Percentiles rank a stretch among this genome's conserved stretches.
These are phyloP conservation scores for Meda fulgida DNA, from an alignment of 2,797 vertebrate species.

Conservation along the genomic window DNA sequence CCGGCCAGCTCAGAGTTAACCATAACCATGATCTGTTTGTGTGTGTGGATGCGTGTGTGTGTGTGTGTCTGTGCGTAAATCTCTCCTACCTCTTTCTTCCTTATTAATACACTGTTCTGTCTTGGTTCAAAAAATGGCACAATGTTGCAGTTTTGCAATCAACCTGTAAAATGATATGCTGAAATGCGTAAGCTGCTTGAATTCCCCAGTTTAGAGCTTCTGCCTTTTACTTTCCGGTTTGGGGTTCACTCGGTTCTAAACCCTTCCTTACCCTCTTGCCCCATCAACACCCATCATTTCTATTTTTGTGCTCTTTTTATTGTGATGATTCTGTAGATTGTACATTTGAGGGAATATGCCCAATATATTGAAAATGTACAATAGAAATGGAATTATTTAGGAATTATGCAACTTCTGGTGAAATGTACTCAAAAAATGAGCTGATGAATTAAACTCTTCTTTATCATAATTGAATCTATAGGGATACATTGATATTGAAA, in stretches of 20 bases:
- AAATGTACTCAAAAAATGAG: no score
- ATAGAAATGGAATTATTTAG: neutral
- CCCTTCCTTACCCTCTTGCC: slow-evolving; percentile 6
- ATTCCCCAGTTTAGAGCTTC: slow-evolving; percentile 67
- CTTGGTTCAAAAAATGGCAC: slow-evolving; percentile 73
- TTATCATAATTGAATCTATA: neutral
- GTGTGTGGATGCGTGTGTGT: slow-evolving; percentile 56
- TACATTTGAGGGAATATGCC: neutral
- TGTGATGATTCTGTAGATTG: neutral
- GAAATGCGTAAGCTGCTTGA: slow-evolving; percentile 67
- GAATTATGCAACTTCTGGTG: neutral
- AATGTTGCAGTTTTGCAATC: slow-evolving; percentile 77
- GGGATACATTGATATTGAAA: neutral
- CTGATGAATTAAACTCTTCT: neutral
- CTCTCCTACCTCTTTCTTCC: slow-evolving; percentile 55
- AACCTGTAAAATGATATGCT: slow-evolving; percentile 31
- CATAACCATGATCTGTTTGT: slow-evolving; percentile 62
- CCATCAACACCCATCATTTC: neutral
- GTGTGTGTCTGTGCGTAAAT: slow-evolving; percentile 57
- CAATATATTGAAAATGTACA: no score
- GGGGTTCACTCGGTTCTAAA: slow-evolving; percentile 20
- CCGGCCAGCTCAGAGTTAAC: slow-evolving; percentile 59
- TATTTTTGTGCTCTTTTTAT: neutral
- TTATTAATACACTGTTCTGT: slow-evolving; percentile 73
- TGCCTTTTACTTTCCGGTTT: slow-evolving; percentile 43